phyloP scores from a whole-genome alignment of 2,797 vertebrate species.

The Pyrocephalus nanus region DNA sequence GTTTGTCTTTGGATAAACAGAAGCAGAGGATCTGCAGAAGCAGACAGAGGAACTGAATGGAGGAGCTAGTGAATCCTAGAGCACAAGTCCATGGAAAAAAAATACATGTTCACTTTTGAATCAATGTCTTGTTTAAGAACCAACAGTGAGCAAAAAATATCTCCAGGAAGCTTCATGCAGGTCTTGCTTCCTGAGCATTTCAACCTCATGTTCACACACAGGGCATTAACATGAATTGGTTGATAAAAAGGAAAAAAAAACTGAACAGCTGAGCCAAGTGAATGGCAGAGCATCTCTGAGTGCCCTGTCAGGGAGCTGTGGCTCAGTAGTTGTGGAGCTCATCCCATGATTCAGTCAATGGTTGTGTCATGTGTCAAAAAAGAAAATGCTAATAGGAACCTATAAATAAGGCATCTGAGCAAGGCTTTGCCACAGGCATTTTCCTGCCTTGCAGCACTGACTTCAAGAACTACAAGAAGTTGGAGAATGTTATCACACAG shows the following conservation, averaged over 20 bases:
- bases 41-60: not conserved
- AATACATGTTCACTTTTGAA: not conserved
- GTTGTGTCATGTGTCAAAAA: not conserved
- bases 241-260: not conserved
- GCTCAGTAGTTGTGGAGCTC: not conserved
- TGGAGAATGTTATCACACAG: not conserved
- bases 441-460: not conserved
- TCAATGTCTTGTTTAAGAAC: not conserved
- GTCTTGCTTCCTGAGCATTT: not conserved
- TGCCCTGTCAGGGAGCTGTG: not conserved
- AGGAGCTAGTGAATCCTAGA: not conserved
- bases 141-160: not conserved
- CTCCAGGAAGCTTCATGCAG: not conserved
- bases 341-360: not conserved
- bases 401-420: not conserved
- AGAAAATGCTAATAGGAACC: not conserved
- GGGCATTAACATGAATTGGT: not conserved
- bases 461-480: not conserved
- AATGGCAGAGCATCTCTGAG: not conserved
- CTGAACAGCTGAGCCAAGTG: not conserved
- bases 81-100: not conserved
- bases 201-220: not conserved
- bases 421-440: not conserved
- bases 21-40: not conserved
- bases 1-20: not conserved